Percentiles rank a stretch among this genome's conserved stretches.
Evolutionary conservation across 2,888 invertebrate genomes (phyloP).

Genomic region (Pimpla rufipes): DNA sequence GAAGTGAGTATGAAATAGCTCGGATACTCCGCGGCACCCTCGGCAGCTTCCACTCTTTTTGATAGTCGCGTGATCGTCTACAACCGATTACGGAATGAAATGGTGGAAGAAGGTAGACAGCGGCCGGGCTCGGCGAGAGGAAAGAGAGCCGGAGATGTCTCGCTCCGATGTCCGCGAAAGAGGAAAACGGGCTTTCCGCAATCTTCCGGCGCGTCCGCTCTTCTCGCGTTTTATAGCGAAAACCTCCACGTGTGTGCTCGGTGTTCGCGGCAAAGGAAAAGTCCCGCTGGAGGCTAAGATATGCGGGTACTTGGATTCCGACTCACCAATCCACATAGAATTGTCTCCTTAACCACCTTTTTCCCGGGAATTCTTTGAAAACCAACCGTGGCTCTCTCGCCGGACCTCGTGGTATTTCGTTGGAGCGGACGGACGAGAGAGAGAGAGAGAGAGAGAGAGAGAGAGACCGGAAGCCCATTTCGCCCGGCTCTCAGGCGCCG

Average conservation of each 20-base stretch:
- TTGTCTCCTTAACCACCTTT: slow-evolving; percentile 47
- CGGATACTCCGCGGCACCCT: slow-evolving; percentile 32
- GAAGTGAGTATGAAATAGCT: slow-evolving; percentile 41
- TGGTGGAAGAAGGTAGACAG: slow-evolving; percentile 34
- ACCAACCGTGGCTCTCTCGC: neutral
- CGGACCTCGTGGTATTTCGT: neutral
- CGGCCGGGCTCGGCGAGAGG: neutral
- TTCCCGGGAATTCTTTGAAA: slow-evolving; percentile 36
- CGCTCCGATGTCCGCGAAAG: slow-evolving; percentile 34
- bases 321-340: slow-evolving; percentile 44
- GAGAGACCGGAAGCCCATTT: slow-evolving; percentile 42
- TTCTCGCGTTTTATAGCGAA: slow-evolving; percentile 42
- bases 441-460: too few relatives aligned
- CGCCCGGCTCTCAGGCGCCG: too few relatives aligned
- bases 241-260: slow-evolving; percentile 24
- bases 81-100: slow-evolving; percentile 62
- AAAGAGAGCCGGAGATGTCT: slow-evolving; percentile 40
- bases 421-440: neutral
- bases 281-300: slow-evolving; percentile 13
- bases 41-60: slow-evolving; percentile 45
- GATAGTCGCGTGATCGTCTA: slow-evolving; percentile 61
- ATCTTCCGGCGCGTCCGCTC: slow-evolving; percentile 48
- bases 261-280: slow-evolving; percentile 30
- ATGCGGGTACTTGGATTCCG: slow-evolving; percentile 19
- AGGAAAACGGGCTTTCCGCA: slow-evolving; percentile 54